Evolutionary conservation across 2,888 invertebrate genomes (phyloP).

Genomic region (Julus scanicus): DNA sequence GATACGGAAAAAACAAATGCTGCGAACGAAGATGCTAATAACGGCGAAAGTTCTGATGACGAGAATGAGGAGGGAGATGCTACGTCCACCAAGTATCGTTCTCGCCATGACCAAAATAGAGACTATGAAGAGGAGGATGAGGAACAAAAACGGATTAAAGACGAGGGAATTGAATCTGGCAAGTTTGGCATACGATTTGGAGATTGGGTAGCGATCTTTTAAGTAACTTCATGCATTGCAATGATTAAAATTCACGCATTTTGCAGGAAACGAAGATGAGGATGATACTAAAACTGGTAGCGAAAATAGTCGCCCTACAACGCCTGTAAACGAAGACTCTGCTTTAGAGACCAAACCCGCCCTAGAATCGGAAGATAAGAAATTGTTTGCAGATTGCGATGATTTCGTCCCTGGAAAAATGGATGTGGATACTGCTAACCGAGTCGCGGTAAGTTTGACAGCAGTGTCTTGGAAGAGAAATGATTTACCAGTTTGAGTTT

Average conservation of each 20-base stretch:
- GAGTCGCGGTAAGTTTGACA: background rate
- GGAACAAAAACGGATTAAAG: slow-evolving; percentile 59
- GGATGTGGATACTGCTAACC: background rate
- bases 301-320: background rate
- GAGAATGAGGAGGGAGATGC: slow-evolving; percentile 55
- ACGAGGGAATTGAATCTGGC: slow-evolving; percentile 58
- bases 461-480: background rate
- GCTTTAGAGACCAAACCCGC: background rate
- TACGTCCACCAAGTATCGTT: slow-evolving; percentile 53
- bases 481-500: background rate
- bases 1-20: slow-evolving; percentile 71
- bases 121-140: slow-evolving; percentile 57
- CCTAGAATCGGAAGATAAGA: slow-evolving; percentile 29
- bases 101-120: slow-evolving; percentile 55
- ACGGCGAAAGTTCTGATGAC: slow-evolving; percentile 64
- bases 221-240: background rate
- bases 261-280: background rate
- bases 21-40: slow-evolving; percentile 67
- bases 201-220: too few species aligned
- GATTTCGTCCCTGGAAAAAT: slow-evolving; percentile 5
- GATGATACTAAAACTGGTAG: background rate
- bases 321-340: background rate
- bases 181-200: background rate
- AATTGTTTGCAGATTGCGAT: slow-evolving; percentile 52
- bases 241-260: background rate